These are phyloP conservation scores for Emmelina monodactyla DNA, from an alignment of 2,888 invertebrate species.

Conservation along the genomic window DNA sequence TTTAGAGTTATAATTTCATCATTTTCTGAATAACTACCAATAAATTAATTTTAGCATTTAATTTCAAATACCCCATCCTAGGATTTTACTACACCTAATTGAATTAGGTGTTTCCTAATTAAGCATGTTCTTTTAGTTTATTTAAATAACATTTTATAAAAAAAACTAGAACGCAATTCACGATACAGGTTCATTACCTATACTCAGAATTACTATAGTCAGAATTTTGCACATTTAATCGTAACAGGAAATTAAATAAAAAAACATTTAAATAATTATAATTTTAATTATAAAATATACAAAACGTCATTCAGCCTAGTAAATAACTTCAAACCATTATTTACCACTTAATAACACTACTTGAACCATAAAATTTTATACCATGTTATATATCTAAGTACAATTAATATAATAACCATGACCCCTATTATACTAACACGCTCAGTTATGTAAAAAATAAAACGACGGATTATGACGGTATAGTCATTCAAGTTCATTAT, in stretches of 20 bases:
- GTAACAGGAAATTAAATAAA: not conserved
- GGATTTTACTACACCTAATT: no score
- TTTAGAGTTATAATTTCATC: no score
- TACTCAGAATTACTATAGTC: not conserved
- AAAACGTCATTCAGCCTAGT: slow-evolving; percentile 21
- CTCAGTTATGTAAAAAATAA: slow-evolving; percentile 4
- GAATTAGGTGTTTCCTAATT: no score
- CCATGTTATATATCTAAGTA: slow-evolving; percentile 29
- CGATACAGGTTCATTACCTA: no score
- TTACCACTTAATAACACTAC: slow-evolving; percentile 26
- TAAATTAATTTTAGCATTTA: no score
- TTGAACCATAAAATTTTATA: slow-evolving; percentile 26
- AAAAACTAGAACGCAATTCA: no score
- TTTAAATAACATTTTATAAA: no score
- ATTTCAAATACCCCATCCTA: no score
- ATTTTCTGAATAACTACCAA: no score
- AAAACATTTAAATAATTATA: slow-evolving; percentile 19
- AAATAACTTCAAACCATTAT: slow-evolving; percentile 23
- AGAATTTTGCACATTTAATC: not conserved
- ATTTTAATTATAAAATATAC: slow-evolving; percentile 31
- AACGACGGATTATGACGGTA: no score
- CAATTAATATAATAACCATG: slow-evolving; percentile 35
- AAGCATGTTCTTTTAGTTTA: no score
- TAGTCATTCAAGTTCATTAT: no score
- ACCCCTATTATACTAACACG: slow-evolving; percentile 24